Evolutionary conservation across 2,113 vertebrate species (phyloP).

Genomic region (Oncorhynchus kisutch): DNA sequence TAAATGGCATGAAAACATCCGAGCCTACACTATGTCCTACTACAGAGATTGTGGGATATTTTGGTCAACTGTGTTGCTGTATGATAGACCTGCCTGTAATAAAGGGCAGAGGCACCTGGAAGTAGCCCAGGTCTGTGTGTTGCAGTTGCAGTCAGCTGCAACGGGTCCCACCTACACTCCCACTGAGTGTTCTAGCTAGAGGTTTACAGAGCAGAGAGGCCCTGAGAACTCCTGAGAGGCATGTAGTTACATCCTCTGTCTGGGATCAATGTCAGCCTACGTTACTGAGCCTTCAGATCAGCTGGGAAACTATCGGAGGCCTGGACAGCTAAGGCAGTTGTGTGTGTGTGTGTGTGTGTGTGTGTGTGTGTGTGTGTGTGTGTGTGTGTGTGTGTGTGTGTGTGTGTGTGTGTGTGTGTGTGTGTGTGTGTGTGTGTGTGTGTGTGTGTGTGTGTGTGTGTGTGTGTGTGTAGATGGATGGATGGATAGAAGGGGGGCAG

Average conservation of each 20-base stretch:
- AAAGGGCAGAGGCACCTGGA: slow-evolving; percentile 65
- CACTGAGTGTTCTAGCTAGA: slow-evolving; percentile 16
- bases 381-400: not conserved
- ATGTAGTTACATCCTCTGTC: slow-evolving; percentile 39
- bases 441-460: not conserved
- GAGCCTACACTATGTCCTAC: too few relatives aligned
- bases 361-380: not conserved
- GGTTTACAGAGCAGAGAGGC: slow-evolving; percentile 3
- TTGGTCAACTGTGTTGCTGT: not conserved
- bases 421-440: not conserved
- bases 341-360: not conserved
- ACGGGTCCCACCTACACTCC: slow-evolving; percentile 55
- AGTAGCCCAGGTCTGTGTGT: slow-evolving; percentile 55
- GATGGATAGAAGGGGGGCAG: too few relatives aligned
- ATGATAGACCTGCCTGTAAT: slow-evolving; percentile 65
- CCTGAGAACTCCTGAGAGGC: not conserved
- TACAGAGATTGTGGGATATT: not conserved
- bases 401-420: not conserved
- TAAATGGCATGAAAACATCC: not conserved
- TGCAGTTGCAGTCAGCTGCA: slow-evolving; percentile 64
- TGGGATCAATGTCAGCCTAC: slow-evolving; percentile 57
- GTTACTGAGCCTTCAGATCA: slow-evolving; percentile 56
- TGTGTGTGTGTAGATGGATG: too few relatives aligned
- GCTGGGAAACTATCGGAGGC: slow-evolving; percentile 32
- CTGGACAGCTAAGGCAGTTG: not conserved